Percentiles rank a stretch among this genome's conserved stretches.
These are phyloP conservation scores for Pogonophryne albipinna DNA, from an alignment of 2,797 vertebrate species.

Conservation along the genomic window DNA sequence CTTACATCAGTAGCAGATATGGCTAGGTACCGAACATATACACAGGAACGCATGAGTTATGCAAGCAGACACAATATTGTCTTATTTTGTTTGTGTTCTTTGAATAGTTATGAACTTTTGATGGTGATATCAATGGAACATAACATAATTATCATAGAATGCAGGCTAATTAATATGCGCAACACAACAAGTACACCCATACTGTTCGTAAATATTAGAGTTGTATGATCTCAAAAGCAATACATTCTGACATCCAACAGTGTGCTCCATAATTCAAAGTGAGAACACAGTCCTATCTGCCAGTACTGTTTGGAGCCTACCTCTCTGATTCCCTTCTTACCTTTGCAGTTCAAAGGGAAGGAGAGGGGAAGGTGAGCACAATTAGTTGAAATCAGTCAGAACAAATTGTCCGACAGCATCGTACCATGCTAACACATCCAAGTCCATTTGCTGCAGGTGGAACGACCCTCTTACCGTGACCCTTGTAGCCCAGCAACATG, in stretches of 20 bases:
- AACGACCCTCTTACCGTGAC: slow-evolving; percentile 66
- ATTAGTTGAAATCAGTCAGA: slow-evolving; percentile 84
- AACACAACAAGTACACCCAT: slow-evolving; percentile 59
- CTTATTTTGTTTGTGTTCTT: slow-evolving; percentile 10
- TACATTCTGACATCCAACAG: slow-evolving; percentile 70
- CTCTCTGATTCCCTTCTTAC: slow-evolving; percentile 66
- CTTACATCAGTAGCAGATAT: slow-evolving; percentile 40
- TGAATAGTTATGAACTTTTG: slow-evolving; percentile 16
- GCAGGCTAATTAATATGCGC: slow-evolving; percentile 64
- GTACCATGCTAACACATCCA: slow-evolving; percentile 61
- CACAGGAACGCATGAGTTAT: background rate
- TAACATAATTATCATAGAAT: slow-evolving; percentile 31
- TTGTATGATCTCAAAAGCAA: slow-evolving; percentile 69
- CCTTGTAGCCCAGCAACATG: slow-evolving; percentile 48
- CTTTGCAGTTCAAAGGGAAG: slow-evolving; percentile 84
- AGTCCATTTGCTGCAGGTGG: slow-evolving; percentile 68
- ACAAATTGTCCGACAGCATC: slow-evolving; percentile 81
- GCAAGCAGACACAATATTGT: slow-evolving; percentile 6
- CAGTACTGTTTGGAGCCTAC: slow-evolving; percentile 77
- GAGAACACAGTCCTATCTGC: slow-evolving; percentile 79
- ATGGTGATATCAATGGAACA: slow-evolving; percentile 25
- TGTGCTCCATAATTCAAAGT: slow-evolving; percentile 82
- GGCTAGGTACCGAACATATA: background rate
- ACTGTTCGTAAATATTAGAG: slow-evolving; percentile 73
- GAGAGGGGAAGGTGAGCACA: slow-evolving; percentile 82